phyloP scores from a whole-genome alignment of 1,140 invertebrate species.

The Branchinecta lindahli region DNA sequence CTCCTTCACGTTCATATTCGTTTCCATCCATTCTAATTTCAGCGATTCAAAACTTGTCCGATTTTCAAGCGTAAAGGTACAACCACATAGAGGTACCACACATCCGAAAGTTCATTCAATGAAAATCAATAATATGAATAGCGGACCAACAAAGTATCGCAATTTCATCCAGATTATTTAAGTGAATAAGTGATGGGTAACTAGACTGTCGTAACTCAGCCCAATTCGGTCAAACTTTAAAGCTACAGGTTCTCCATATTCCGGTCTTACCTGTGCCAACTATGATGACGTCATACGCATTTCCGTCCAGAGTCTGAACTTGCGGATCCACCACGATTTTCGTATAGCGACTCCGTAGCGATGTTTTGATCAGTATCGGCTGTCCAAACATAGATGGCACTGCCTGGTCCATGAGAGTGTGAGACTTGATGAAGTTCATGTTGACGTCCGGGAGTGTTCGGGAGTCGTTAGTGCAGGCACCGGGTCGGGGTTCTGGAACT shows the following conservation, averaged over 20 bases:
- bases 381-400: slow-evolving; percentile 53
- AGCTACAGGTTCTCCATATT: slow-evolving; percentile 14
- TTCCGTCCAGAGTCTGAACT: slow-evolving; percentile 66
- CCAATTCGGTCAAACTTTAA: not conserved
- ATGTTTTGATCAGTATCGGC: slow-evolving; percentile 56
- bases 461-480: slow-evolving; percentile 80
- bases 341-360: slow-evolving; percentile 66
- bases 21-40: not conserved
- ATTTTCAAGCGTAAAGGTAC: too few relatives aligned
- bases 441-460: slow-evolving; percentile 65
- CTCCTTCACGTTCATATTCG: slow-evolving; percentile 13
- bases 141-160: too few relatives aligned
- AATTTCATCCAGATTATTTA: too few relatives aligned
- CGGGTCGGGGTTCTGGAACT: slow-evolving; percentile 63
- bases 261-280: slow-evolving; percentile 59
- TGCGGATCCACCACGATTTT: slow-evolving; percentile 84
- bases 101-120: too few relatives aligned
- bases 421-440: slow-evolving; percentile 88
- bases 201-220: too few relatives aligned
- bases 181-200: too few relatives aligned
- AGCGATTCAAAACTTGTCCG: not conserved
- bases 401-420: slow-evolving; percentile 87
- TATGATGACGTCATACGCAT: slow-evolving; percentile 80
- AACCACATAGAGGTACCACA: too few relatives aligned
- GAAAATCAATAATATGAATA: too few relatives aligned